phyloP scores from a whole-genome alignment of 2,797 vertebrate species.

The Cryptoblepharus egeriae region DNA sequence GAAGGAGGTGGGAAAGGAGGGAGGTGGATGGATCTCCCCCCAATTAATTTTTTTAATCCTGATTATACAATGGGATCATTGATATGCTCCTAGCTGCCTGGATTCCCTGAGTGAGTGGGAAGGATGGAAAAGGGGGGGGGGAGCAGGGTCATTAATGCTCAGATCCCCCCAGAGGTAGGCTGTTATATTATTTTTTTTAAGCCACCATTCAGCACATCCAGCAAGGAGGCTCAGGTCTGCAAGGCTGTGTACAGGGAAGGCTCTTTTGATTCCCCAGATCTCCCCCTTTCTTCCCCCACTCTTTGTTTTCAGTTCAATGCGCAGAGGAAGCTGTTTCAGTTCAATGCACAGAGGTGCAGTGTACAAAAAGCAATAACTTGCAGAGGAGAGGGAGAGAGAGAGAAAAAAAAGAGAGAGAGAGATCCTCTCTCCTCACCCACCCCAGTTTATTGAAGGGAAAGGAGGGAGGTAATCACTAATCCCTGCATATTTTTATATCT shows the following conservation, averaged over 20 bases:
- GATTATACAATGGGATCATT: neutral
- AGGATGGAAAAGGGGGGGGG: neutral
- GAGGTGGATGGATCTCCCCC: neutral
- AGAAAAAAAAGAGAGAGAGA: neutral
- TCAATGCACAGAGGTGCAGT: slow-evolving; percentile 62
- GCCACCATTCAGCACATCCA: neutral
- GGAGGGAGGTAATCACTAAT: slow-evolving; percentile 47
- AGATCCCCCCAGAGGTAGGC: no score
- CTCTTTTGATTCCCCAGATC: slow-evolving; percentile 50
- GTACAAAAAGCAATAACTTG: slow-evolving; percentile 60
- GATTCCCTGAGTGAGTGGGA: neutral
- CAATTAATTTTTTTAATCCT: slow-evolving; percentile 52
- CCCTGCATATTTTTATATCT: slow-evolving; percentile 14
- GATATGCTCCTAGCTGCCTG: slow-evolving; percentile 2
- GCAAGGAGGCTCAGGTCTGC: slow-evolving; percentile 6
- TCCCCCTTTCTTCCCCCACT: slow-evolving; percentile 31
- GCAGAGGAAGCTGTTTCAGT: slow-evolving; percentile 69
- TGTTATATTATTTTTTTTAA: no score
- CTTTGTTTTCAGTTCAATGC: slow-evolving; percentile 75
- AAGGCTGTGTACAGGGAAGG: slow-evolving; percentile 21
- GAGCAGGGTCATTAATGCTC: slow-evolving; percentile 25
- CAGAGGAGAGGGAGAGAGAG: slow-evolving; percentile 19
- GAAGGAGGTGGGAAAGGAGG: neutral
- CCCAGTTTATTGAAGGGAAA: slow-evolving; percentile 42
- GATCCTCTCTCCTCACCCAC: neutral